A percentile compares a stretch with the other conserved stretches of the same genome.
Evolutionary conservation across 2,797 vertebrate genomes (phyloP).

Genomic region (Nyctalus aviator): DNA sequence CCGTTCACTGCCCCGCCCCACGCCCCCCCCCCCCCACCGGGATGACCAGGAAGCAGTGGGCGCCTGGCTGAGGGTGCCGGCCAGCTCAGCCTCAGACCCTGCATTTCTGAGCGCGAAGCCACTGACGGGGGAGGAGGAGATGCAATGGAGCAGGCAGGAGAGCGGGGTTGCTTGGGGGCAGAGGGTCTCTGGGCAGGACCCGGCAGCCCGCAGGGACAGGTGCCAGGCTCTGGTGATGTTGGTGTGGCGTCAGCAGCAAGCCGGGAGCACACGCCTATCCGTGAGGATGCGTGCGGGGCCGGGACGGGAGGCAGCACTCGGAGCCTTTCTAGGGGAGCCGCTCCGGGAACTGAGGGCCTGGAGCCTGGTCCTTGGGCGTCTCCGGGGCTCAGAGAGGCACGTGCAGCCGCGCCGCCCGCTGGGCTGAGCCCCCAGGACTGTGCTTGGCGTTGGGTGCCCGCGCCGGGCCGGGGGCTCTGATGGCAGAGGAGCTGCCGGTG

Average conservation of each 20-base stretch:
- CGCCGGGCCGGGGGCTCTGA: accelerated
- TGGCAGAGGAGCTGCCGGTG: not conserved
- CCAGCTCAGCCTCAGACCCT: not conserved
- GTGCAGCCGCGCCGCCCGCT: accelerated
- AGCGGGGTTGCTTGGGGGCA: accelerated
- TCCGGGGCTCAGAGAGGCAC: accelerated
- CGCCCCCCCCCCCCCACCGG: too few species aligned
- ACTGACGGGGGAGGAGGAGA: not conserved
- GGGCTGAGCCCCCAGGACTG: accelerated
- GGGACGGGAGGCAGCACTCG: accelerated
- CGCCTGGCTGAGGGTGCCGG: too few species aligned
- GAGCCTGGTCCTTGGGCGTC: accelerated
- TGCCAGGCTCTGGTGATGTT: accelerated
- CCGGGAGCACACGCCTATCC: not conserved
- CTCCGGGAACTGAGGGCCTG: not conserved
- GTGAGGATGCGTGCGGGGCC: not conserved
- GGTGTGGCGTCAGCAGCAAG: not conserved
- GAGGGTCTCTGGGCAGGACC: not conserved
- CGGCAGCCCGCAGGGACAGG: too few species aligned
- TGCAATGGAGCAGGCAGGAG: too few species aligned
- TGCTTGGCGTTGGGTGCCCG: not conserved
- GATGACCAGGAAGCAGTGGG: not conserved
- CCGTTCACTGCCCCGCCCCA: accelerated
- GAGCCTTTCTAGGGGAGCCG: not conserved
- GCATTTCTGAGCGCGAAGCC: not conserved